Conservation (phyloP, 2,113 vertebrate genomes). For the Podilymbus podiceps region DNA sequence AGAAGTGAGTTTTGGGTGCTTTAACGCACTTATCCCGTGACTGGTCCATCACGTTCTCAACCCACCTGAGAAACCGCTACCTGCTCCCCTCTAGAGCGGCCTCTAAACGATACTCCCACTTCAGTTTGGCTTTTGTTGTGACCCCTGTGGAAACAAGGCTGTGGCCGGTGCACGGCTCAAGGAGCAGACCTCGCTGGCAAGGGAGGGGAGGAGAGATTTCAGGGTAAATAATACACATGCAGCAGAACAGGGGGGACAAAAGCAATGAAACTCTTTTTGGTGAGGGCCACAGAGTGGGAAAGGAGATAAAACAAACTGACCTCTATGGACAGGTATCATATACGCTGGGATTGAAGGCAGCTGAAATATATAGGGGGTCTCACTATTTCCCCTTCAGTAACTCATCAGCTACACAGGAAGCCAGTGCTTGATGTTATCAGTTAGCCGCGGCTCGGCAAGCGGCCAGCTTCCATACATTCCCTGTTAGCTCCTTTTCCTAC, state of each 20-base stretch:
- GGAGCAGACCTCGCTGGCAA: background rate
- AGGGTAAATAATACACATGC: background rate
- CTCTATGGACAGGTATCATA: accelerated
- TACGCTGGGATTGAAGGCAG: background rate
- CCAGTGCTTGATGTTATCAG: background rate
- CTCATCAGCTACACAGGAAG: background rate
- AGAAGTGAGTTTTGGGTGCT: background rate
- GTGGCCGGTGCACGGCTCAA: background rate
- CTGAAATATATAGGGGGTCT: background rate
- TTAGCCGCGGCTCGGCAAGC: background rate
- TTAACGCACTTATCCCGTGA: background rate
- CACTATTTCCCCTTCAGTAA: background rate
- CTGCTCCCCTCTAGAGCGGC: background rate
- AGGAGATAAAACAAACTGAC: background rate
- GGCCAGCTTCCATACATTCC: background rate
- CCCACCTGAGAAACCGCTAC: background rate
- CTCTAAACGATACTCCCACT: background rate
- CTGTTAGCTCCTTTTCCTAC: background rate
- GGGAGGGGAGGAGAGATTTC: background rate
- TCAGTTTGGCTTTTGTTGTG: background rate
- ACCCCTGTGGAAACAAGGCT: background rate
- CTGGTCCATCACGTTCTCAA: background rate
- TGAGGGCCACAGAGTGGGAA: background rate
- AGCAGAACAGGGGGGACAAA: background rate
- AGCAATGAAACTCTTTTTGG: background rate